Evolutionary conservation across 2,113 vertebrate species (phyloP), one percentile per base, ranked within the genome.

Genomic region (Cyanoderma ruficeps): DNA sequence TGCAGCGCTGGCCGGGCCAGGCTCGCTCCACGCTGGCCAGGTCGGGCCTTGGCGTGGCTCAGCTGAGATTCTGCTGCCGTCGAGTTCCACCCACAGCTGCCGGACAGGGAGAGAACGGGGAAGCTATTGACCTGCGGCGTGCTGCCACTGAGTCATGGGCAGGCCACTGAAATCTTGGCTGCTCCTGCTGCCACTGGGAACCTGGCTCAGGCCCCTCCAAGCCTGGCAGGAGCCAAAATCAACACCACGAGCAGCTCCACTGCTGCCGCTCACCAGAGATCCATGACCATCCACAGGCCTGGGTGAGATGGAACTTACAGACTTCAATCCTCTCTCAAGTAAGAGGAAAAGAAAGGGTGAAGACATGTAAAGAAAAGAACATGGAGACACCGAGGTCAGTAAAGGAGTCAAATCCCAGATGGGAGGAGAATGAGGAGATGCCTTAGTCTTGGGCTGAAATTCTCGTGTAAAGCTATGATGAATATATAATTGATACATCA

Each of bases 101-200:
- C 7, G 7, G 65, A 35, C 33, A 68, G 18, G 18, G 33, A 68
- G 44, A 68, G 33, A 68, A 46, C 49, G n/a, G 42, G 24, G n/a
- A 68, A 28, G n/a, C 18, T 35, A 7, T 49, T 7, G 2, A 35
- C 44, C 17, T 2, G 0, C 1, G 3, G 46, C 9, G 9, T 28
- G 64, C 64, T 25, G 64, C 64, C 3, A 2, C 44, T 18, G 31
- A 30, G 31, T 7, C 23, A 44, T 9, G 30, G 63, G 31, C 22
- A n/a, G 22, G 64, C 42, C 1, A 0, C 64, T n/a, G 46, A 49
- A 35, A 68, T 27, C 13, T 13, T 49, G 65, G 24, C 13, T 2
- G 2, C 12, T 28, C 46, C 65, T 49, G 65, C 46, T 49, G 65
- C 44, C 9, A 5, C 18, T 20, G 46, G 33, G 65, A 68, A 24